Conservation (phyloP, 2,797 vertebrate species). For the Iguana delicatissima region DNA sequence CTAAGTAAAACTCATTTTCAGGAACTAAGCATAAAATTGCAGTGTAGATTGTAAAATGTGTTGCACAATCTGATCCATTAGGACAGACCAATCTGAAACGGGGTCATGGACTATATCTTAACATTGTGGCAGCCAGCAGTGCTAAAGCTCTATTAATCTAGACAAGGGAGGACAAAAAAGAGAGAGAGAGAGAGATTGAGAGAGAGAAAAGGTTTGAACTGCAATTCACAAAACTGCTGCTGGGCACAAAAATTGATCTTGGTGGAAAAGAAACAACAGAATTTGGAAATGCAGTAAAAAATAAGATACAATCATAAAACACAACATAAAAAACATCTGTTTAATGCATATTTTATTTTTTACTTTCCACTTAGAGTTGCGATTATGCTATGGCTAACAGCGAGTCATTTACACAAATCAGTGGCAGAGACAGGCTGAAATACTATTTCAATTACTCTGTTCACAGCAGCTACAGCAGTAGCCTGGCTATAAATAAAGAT, state of each 20-base stretch:
- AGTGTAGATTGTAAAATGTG: constrained; percentile 33
- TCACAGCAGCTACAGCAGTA: constrained; percentile 58
- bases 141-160: constrained; percentile 61
- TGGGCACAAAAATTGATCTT: constrained; percentile 62
- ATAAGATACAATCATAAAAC: constrained; percentile 60
- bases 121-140: constrained; percentile 47
- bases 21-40: constrained; percentile 33
- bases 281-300: constrained; percentile 65
- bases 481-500: constrained; percentile 64
- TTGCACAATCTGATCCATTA: constrained; percentile 22
- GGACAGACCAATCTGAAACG: constrained; percentile 48
- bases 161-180: constrained; percentile 46
- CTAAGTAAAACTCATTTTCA: neutral
- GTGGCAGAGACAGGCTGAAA: constrained; percentile 60
- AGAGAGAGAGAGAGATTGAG: neutral
- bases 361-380: constrained; percentile 54
- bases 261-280: constrained; percentile 56
- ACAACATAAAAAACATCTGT: constrained; percentile 66
- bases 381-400: constrained; percentile 56
- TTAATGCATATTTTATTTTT: constrained; percentile 68
- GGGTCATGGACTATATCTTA: constrained; percentile 35
- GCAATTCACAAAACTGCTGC: constrained; percentile 53
- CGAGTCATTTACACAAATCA: constrained; percentile 63
- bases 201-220: constrained; percentile 30
- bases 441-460: constrained; percentile 72